Percentiles rank a stretch among this genome's conserved stretches.
Evolutionary conservation across 2,113 vertebrate species (phyloP).

Genomic region (Boulengerochromis microlepis): DNA sequence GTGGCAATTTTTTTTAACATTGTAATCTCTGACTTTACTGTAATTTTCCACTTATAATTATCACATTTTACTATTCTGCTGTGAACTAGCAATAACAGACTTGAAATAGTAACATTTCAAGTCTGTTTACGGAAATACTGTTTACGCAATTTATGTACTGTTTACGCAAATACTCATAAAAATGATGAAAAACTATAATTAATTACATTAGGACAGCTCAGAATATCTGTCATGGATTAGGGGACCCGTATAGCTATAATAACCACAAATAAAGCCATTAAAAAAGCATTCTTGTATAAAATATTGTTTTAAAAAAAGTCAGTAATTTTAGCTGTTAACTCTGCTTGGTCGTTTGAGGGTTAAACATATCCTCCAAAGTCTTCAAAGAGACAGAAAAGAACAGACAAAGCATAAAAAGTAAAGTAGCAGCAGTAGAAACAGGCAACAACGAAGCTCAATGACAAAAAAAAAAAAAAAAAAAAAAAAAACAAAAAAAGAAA

Average conservation of each 20-base stretch:
- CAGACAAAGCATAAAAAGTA: background rate
- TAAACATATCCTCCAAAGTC: background rate
- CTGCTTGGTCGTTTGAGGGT: background rate
- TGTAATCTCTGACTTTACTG: background rate
- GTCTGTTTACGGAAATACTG: background rate
- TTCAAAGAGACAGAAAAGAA: background rate
- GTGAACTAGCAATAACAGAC: background rate
- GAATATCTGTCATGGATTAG: background rate
- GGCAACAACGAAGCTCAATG: background rate
- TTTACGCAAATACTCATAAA: background rate
- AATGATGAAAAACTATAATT: background rate
- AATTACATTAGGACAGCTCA: background rate
- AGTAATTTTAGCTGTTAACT: background rate
- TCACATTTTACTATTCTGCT: background rate
- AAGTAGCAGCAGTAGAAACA: background rate
- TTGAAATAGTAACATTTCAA: background rate
- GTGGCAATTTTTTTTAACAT: background rate
- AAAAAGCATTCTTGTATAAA: background rate
- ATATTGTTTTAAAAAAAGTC: background rate
- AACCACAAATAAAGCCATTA: background rate
- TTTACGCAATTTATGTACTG: background rate
- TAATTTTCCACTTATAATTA: background rate
- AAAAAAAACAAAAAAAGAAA: too few species aligned
- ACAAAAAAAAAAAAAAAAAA: background rate
- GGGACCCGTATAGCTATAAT: background rate